Conservation (phyloP, 2,797 vertebrate species). For the Argyrosomus regius region DNA sequence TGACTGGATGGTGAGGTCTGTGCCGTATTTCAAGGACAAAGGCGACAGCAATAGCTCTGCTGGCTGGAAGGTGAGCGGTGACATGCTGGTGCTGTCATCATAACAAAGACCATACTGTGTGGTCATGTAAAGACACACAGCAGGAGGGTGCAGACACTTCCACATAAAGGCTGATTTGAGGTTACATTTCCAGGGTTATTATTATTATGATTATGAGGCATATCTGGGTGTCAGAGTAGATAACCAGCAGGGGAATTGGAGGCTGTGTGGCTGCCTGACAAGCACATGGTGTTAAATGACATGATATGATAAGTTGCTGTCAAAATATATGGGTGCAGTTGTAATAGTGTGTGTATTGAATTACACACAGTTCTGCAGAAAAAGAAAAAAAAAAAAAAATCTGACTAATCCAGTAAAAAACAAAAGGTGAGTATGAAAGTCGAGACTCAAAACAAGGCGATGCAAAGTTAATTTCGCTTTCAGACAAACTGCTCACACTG, state of each 20-base stretch:
- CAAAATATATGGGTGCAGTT: background rate
- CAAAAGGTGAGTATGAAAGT: slow-evolving; percentile 32
- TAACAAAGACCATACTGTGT: slow-evolving; percentile 62
- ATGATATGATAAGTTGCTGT: slow-evolving; percentile 21
- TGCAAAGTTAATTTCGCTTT: slow-evolving; percentile 64
- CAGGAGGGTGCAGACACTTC: background rate
- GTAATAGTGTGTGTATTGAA: background rate
- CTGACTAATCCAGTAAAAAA: background rate
- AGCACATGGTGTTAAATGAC: slow-evolving; percentile 44
- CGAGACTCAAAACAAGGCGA: slow-evolving; percentile 15
- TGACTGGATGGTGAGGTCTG: slow-evolving; percentile 98
- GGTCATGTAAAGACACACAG: slow-evolving; percentile 27
- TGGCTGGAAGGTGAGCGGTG: slow-evolving; percentile 94
- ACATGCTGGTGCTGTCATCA: slow-evolving; percentile 55
- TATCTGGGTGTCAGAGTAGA: background rate
- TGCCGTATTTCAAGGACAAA: slow-evolving; percentile 99
- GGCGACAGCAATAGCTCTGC: slow-evolving; percentile 99
- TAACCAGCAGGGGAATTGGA: slow-evolving; percentile 9
- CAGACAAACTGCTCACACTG: slow-evolving; percentile 40
- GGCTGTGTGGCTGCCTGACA: slow-evolving; percentile 45
- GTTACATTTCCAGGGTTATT: background rate
- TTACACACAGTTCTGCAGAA: slow-evolving; percentile 17
- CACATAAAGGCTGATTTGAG: background rate
- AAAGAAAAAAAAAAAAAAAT: background rate
- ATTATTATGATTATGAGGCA: background rate